Evolutionary conservation across 2,888 invertebrate species (phyloP), one percentile per base, ranked within the genome.

Genomic region (Priocnemis perturbator): DNA sequence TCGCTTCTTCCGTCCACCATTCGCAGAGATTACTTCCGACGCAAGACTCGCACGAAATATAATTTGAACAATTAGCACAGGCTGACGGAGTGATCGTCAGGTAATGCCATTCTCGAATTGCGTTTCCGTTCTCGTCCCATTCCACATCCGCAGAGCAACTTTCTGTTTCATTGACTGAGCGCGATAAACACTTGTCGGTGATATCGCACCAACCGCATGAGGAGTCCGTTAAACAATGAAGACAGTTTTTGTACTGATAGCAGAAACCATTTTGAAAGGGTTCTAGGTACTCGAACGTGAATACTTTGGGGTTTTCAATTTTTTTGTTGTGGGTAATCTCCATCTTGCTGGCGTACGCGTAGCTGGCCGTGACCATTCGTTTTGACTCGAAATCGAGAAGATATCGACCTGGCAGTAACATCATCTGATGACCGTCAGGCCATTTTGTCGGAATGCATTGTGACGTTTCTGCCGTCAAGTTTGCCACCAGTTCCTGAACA

Each of bases 161-260:
- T 50, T 91, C 89, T 3, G 91, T 92, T 87, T 96, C 95, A 79
- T 95, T 94, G 0, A 92, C 90, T 15, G 91, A 89, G 44, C 95
- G 91, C 5, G 93, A 90, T 76, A 96, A 91, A 86, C 96, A 96
- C 58, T 81, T 90, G 74, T 92, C 90, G n/a, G 92, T 94, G 11
- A 94, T 87, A 72, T 95, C 95, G 86, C 98, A 98, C 98, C 98
- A 98, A 0, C 97, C 97, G 85, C 98, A 98, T 17, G 94, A 92
- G 0, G 95, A 94, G 89, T 98, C 97, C 0, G 95, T 94, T 63
- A 98, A 90, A 85, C 98, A 98, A 73, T 96, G 93, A 44, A 97
- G 90, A 84, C 98, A 98, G 89, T 96, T 97, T 75, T 91, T 93
- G 88, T 97, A 95, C 62, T 92, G 91, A 0, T 90, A 89, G 85